These are phyloP conservation scores for Heliconius congener DNA, from an alignment of 1,140 invertebrate species.

Conservation along the genomic window DNA sequence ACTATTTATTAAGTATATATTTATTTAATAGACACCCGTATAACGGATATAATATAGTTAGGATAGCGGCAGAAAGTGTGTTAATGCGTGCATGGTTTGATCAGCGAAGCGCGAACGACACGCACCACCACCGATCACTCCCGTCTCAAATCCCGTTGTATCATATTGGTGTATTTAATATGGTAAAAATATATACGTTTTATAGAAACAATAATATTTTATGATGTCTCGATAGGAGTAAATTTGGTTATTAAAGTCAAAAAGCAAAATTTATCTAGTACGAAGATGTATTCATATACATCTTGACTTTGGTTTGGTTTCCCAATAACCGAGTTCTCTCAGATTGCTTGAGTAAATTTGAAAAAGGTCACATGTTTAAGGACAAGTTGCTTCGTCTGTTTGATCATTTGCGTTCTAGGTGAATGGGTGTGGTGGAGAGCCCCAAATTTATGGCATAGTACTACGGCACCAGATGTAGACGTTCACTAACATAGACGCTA, in stretches of 20 bases:
- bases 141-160: constrained; percentile 55
- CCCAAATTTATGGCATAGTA: background rate
- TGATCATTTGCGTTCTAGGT: constrained; percentile 28
- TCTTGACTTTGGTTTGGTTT: constrained; percentile 17
- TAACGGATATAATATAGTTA: constrained; percentile 68
- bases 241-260: too few species aligned
- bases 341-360: constrained; percentile 32
- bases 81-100: constrained; percentile 66
- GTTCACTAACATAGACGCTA: background rate
- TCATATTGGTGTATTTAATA: background rate
- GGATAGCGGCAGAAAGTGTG: constrained; percentile 72
- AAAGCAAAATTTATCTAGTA: background rate
- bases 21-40: constrained; percentile 24
- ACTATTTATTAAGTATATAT: background rate
- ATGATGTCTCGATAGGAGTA: too few species aligned
- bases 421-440: constrained; percentile 25
- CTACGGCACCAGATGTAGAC: background rate
- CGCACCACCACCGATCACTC: constrained; percentile 51
- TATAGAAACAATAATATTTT: too few species aligned
- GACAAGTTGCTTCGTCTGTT: constrained; percentile 34
- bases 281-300: background rate
- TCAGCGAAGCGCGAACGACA: constrained; percentile 63
- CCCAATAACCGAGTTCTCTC: constrained; percentile 33
- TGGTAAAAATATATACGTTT: background rate
- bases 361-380: constrained; percentile 35